phyloP scores from a whole-genome alignment of 1,140 invertebrate genomes.

The Rhynchophorus ferrugineus region DNA sequence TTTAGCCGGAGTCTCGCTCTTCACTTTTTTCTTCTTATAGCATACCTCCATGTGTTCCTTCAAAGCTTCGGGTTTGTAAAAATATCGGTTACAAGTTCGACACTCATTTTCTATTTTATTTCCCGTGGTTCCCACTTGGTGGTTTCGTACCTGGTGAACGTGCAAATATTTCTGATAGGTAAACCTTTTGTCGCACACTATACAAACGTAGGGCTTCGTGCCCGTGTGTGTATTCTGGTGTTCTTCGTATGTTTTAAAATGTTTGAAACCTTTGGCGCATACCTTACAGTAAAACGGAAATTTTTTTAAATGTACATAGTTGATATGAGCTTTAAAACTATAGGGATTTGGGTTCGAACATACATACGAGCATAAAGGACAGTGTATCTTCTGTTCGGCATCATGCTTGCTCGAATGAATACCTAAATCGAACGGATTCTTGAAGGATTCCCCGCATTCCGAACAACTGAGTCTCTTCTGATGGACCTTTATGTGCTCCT shows the following conservation, averaged over 20 bases:
- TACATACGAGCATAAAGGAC: constrained; percentile 25
- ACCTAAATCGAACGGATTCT: constrained; percentile 12
- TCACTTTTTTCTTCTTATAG: constrained; percentile 17
- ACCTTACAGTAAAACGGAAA: constrained; percentile 25
- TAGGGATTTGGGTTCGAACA: constrained; percentile 18
- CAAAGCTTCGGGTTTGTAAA: constrained; percentile 41
- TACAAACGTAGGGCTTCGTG: constrained; percentile 47
- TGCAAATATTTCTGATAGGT: constrained; percentile 41
- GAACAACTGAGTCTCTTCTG: constrained; percentile 20
- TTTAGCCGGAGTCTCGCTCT: constrained; percentile 20
- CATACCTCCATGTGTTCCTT: constrained; percentile 42
- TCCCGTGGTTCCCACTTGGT: constrained; percentile 33
- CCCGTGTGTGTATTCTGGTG: constrained; percentile 32
- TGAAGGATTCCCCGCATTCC: constrained; percentile 21
- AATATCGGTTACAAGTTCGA: constrained; percentile 40
- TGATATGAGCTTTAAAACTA: constrained; percentile 24
- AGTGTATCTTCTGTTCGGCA: constrained; percentile 13
- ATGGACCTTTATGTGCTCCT: constrained; percentile 24
- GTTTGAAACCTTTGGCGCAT: constrained; percentile 28
- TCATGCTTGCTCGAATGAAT: constrained; percentile 20
- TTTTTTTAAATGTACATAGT: constrained; percentile 35
- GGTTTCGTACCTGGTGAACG: constrained; percentile 42
- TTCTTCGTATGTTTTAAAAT: constrained; percentile 19
- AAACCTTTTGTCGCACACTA: constrained; percentile 51
- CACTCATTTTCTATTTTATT: constrained; percentile 28